Percentiles rank a stretch among this genome's conserved stretches.
Conservation (phyloP, 1,140 invertebrate genomes). For the Dendrolimus punctatus region DNA sequence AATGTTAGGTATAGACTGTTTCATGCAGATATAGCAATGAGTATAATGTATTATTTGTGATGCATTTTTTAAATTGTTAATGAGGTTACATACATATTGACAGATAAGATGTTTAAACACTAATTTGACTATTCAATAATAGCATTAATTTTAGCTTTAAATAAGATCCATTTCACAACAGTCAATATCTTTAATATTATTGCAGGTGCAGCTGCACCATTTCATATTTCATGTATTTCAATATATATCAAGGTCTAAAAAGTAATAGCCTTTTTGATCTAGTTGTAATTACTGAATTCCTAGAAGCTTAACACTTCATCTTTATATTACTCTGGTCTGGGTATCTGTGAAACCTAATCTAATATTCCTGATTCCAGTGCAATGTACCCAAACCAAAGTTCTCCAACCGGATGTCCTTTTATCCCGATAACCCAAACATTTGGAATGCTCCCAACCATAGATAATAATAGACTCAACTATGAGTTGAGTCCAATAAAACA, state of each 20-base stretch:
- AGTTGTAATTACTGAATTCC: neutral
- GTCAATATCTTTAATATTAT: too few relatives aligned
- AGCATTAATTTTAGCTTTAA: neutral
- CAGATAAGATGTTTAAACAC: neutral
- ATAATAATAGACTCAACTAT: slow-evolving; percentile 9
- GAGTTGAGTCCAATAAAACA: slow-evolving; percentile 14
- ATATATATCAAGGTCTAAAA: too few relatives aligned
- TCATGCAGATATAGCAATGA: too few relatives aligned
- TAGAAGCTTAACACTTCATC: neutral
- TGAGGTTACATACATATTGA: neutral
- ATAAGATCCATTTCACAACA: neutral
- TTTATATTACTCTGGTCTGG: neutral
- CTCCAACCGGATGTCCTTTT: slow-evolving; percentile 14
- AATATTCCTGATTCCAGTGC: slow-evolving; percentile 19
- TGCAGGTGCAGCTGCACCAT: too few relatives aligned
- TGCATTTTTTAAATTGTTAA: neutral
- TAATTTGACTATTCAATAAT: neutral
- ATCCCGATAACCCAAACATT: slow-evolving; percentile 35
- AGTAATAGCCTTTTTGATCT: too few relatives aligned
- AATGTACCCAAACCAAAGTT: slow-evolving; percentile 25
- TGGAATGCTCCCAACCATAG: slow-evolving; percentile 26
- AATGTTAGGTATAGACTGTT: too few relatives aligned
- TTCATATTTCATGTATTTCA: too few relatives aligned
- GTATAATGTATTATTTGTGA: too few relatives aligned
- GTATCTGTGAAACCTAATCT: neutral